A percentile compares a stretch with the other conserved stretches of the same genome.
phyloP scores from a whole-genome alignment of 2,888 invertebrate genomes.

The Spatulosminthurus flaviceps region DNA sequence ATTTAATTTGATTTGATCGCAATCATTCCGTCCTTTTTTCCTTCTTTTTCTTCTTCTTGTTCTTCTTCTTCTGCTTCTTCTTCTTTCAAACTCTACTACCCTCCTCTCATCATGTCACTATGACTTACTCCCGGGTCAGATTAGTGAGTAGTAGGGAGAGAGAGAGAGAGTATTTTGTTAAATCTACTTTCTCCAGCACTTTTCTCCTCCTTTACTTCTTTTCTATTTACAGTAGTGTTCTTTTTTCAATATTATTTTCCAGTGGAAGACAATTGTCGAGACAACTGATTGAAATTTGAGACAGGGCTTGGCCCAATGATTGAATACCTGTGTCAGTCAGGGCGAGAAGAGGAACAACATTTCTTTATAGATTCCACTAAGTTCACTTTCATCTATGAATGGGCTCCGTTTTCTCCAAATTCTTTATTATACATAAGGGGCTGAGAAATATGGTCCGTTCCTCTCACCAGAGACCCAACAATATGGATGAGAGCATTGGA shows the following conservation, averaged over 20 bases:
- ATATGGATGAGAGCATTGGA: not conserved
- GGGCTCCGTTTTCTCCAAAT: no score
- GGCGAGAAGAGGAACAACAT: not conserved
- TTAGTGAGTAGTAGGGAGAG: conserved; percentile 12
- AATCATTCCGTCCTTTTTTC: conserved; percentile 11
- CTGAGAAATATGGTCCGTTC: no score
- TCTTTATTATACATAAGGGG: no score
- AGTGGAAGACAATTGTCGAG: not conserved
- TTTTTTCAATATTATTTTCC: not conserved
- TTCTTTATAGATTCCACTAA: no score
- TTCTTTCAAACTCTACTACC: not conserved
- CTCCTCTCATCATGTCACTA: conserved; percentile 4
- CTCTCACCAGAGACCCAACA: not conserved
- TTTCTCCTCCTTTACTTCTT: no score
- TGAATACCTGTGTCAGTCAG: conserved; percentile 5
- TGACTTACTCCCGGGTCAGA: not conserved
- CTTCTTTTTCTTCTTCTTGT: not conserved
- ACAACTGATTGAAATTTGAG: conserved; percentile 28
- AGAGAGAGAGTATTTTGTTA: no score
- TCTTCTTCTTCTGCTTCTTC: not conserved
- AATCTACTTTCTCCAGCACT: no score
- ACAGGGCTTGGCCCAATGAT: not conserved
- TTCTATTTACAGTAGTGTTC: no score
- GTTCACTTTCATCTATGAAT: no score
- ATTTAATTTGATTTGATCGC: conserved; percentile 30